These are phyloP conservation scores for Synergus laeviventris DNA, from an alignment of 2,888 invertebrate species.

Conservation along the genomic window DNA sequence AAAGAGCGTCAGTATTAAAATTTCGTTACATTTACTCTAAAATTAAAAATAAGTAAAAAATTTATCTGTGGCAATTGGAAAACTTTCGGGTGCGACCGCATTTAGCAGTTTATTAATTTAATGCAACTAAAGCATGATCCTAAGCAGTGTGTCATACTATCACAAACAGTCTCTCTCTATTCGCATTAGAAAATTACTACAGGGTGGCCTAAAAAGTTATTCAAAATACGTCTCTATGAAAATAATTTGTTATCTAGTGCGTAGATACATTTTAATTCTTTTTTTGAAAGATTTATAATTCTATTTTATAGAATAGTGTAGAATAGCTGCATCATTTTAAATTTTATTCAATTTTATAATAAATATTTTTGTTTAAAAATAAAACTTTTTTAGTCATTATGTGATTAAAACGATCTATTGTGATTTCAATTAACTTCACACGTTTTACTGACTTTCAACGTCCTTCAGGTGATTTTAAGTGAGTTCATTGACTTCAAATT, in stretches of 20 bases:
- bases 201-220: conserved; percentile 24
- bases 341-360: background rate
- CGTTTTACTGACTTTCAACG: no score
- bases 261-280: background rate
- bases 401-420: background rate
- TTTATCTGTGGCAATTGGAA: conserved; percentile 33
- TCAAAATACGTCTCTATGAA: conserved; percentile 5
- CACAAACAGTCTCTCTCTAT: conserved; percentile 31
- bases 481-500: no score
- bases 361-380: background rate
- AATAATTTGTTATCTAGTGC: conserved; percentile 23
- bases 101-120: conserved; percentile 1
- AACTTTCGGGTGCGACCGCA: conserved; percentile 17
- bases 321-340: background rate
- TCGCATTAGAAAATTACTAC: conserved; percentile 33
- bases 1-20: background rate
- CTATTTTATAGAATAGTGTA: background rate
- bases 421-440: background rate
- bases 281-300: background rate
- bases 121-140: conserved; percentile 4
- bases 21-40: background rate
- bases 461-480: no score
- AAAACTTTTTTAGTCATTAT: background rate
- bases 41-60: background rate
- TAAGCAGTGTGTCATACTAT: conserved; percentile 29